Conservation (phyloP, 1,140 invertebrate species). For the Saxidomus purpurata region DNA sequence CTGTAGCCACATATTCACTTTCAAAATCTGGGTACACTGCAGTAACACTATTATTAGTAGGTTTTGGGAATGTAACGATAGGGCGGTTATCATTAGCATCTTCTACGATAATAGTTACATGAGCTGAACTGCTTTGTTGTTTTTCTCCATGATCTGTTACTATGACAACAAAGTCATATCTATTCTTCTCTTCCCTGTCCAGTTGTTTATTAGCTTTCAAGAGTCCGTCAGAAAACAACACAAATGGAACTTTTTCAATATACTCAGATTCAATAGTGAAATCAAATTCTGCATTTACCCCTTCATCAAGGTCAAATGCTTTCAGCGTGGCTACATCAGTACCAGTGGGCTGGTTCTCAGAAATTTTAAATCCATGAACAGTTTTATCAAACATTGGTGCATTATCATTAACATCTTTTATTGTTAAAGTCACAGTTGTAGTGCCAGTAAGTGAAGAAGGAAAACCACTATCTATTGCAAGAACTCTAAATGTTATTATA, state of each 20-base stretch:
- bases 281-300: constrained; percentile 93
- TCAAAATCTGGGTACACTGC: constrained; percentile 70
- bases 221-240: constrained; percentile 89
- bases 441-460: constrained; percentile 84
- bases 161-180: constrained; percentile 92
- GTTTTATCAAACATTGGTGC: constrained; percentile 76
- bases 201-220: constrained; percentile 91
- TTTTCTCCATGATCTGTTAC: constrained; percentile 90
- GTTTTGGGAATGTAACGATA: constrained; percentile 82
- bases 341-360: constrained; percentile 91
- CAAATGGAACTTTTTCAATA: constrained; percentile 68
- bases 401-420: constrained; percentile 90
- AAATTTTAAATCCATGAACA: constrained; percentile 86
- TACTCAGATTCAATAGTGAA: constrained; percentile 93
- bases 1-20: constrained; percentile 48
- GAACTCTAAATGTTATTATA: constrained; percentile 68
- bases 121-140: constrained; percentile 87
- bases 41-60: constrained; percentile 75
- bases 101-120: constrained; percentile 76
- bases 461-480: constrained; percentile 87
- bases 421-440: constrained; percentile 82
- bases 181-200: constrained; percentile 93
- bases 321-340: constrained; percentile 92
- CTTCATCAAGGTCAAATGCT: constrained; percentile 95
- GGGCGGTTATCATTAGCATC: constrained; percentile 98